Percentiles rank a stretch among this genome's conserved stretches.
These are phyloP conservation scores for Sinonovacula constricta DNA, from an alignment of 1,140 invertebrate species.

Conservation along the genomic window DNA sequence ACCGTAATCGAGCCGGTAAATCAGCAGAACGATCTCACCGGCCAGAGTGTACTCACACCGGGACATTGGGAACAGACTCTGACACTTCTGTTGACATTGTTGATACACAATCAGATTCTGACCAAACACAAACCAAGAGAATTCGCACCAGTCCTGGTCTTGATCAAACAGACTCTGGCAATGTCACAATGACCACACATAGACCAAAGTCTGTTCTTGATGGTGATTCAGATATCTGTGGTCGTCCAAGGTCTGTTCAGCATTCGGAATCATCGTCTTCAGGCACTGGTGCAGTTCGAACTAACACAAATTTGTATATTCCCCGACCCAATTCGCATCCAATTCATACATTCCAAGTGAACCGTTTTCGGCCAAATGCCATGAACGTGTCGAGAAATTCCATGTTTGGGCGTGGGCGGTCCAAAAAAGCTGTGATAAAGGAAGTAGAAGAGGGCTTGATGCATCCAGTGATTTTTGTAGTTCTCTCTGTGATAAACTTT, in stretches of 20 bases:
- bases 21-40: neutral
- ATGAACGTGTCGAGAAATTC: constrained; percentile 2
- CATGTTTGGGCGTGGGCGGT: constrained; percentile 34
- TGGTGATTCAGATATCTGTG: neutral
- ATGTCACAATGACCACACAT: constrained; percentile 4
- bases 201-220: neutral
- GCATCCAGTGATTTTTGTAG: constrained; percentile 48
- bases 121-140: constrained; percentile 17
- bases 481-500: constrained; percentile 57
- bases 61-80: neutral
- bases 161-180: neutral
- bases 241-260: neutral
- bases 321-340: constrained; percentile 21
- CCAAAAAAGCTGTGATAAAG: constrained; percentile 47
- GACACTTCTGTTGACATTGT: neutral
- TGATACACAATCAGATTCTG: constrained; percentile 22
- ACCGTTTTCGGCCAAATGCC: neutral
- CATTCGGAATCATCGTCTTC: neutral
- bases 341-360: constrained; percentile 48
- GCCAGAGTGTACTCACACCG: neutral
- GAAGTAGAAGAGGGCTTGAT: constrained; percentile 37
- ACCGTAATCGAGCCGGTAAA: neutral
- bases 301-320: neutral
- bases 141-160: constrained; percentile 28
- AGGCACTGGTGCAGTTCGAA: neutral